Base-by-base conservation (phyloP, 1,140 invertebrate species). In the Coptotermes formosanus region DNA sequence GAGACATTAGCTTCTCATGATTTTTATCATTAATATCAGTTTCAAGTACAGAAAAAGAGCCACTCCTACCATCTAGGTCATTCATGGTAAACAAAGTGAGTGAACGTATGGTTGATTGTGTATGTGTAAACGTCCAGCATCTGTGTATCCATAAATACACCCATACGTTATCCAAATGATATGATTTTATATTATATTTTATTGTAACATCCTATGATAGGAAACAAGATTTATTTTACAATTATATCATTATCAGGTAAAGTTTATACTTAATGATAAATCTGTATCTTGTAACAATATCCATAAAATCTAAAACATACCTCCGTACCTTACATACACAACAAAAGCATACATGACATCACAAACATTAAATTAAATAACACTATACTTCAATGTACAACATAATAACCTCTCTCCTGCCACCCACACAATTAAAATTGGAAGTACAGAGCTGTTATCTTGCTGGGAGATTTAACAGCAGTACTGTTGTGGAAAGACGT, bases 211-310 rank as follows among this genome's bases (percentile, higher is more conserved):
- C 52, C 14, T 21, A 48, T 16, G 14, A 48, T 48, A 48, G 3
- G 45, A 55, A 55, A 21, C 7, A 55, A 21, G 19, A 19, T 21
- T 55, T 21, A 55, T 55, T 19, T 75, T 75, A 75, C n/a, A 9
- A 75, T 30, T n/a, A 75, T n/a, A 30, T 75, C 64, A 75, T 69
- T 4, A 69, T 69, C 64, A n/a, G 64, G 64, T 9, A 69, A 12
- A 64, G 59, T 75, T n/a, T 30, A 75, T 75, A 75, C n/a, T 75
- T 75, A 75, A 75, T 75, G 64, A 75, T 16, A 75, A 75, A 75
- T 30, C 30, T 75, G n/a, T 75, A 30, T 75, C n/a, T 64, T 75
- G 7, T 75, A 75, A 75, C 64, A 75, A 9, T 75, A 75, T 75
- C n/a, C 25, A 75, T 12, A 75, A 7, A 75, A 75, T 75, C 14